Base-by-base conservation (phyloP, 2,888 invertebrate genomes). In the Nemotelus nigrinus region DNA sequence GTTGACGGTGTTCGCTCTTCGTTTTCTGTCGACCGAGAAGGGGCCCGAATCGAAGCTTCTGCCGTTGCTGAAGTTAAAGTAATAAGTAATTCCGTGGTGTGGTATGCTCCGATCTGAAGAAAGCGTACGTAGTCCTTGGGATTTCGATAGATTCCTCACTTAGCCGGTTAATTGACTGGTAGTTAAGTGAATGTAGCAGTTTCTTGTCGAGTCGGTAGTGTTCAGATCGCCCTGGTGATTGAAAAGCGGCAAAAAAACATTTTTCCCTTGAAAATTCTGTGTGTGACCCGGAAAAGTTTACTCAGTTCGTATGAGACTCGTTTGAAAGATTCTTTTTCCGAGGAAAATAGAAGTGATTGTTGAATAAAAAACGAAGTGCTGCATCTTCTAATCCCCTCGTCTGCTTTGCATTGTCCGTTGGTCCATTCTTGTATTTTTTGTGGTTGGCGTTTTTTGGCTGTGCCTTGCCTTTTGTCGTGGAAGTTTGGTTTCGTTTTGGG, bases 371-470 rank as follows among this genome's bases (percentile, higher is more conserved):
- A 43, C 5, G 53, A 55, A 70, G 41, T 53, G 60, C n/a, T 53
- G 55, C 39, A 44, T 41, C 48, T 41, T 39, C 44, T 41, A 70
- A 43, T 53, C 25, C 55, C 55, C 10, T 8, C 8, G 4, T 41
- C 39, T 8, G 44, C 72, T 57, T 57, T 57, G 41, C 48, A 39
- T 63, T 60, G 25, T 4, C 47, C 60, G 41, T 48, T 39, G 58
- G 44, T 45, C 57, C 25, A 6, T 39, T 53, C 45, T 48, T 47
- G 71, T 25, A 72, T 44, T 72, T 60, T 60, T 74, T 50, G 74
- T 48, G 60, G 39, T 60, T 74, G 48, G 63, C 74, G 74, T 74
- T 74, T 10, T 74, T 70, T 63, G 48, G 39, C 55, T 55, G 60
- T 60, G n/a, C 25, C 60, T 4, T 5, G 39, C 47, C 50, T 63